A percentile compares a stretch with the other conserved stretches of the same genome.
These are phyloP conservation scores for Allacma fusca DNA, from an alignment of 2,888 invertebrate genomes.

Conservation along the genomic window DNA sequence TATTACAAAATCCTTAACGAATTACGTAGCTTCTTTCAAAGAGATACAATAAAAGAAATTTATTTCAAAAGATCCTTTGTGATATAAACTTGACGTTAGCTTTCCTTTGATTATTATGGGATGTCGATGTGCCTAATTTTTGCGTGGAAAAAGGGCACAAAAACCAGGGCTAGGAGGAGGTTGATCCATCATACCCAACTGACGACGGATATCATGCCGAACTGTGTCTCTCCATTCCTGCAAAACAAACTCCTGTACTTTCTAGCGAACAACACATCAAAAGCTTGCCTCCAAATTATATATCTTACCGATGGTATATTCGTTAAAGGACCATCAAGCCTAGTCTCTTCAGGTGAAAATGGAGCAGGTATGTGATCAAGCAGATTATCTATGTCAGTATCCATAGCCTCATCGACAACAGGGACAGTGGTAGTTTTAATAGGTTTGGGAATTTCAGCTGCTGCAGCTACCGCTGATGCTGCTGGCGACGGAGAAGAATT, in stretches of 20 bases:
- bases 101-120: too few relatives aligned
- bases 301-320: conserved; percentile 30
- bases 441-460: not conserved
- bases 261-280: too few relatives aligned
- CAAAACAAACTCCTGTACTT: conserved; percentile 50
- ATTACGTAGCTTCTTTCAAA: too few relatives aligned
- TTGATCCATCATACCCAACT: conserved; percentile 68
- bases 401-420: conserved; percentile 7
- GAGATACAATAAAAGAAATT: too few relatives aligned
- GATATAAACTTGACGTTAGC: too few relatives aligned
- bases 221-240: conserved; percentile 90
- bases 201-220: conserved; percentile 78
- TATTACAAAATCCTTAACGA: too few relatives aligned
- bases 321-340: conserved; percentile 1
- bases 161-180: conserved; percentile 30
- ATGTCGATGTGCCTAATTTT: not conserved
- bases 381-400: conserved; percentile 26
- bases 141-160: conserved; percentile 24
- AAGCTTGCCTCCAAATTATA: too few relatives aligned
- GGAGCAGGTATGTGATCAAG: conserved; percentile 13
- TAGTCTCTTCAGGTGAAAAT: not conserved
- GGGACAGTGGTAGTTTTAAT: not conserved
- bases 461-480: not conserved
- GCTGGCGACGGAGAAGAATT: not conserved
- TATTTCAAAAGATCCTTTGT: too few relatives aligned